Evolutionary conservation across 2,797 vertebrate species (phyloP).

Genomic region (Halcyon badia): DNA sequence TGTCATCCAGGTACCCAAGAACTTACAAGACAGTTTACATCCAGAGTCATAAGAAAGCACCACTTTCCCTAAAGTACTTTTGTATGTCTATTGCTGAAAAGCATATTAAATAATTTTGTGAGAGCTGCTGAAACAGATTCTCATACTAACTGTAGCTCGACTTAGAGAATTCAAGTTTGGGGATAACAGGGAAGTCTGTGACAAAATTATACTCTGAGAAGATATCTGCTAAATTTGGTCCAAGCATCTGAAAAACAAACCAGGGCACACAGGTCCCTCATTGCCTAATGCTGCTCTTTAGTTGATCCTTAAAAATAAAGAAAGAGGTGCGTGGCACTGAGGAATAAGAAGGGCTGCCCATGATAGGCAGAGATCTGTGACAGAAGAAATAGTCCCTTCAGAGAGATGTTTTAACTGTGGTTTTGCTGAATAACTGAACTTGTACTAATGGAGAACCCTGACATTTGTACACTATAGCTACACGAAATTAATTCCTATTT

Average conservation of each 20-base stretch:
- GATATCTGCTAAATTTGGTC: constrained; percentile 76
- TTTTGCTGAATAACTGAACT: constrained; percentile 68
- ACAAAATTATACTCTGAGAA: constrained; percentile 4
- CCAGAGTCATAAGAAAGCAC: constrained; percentile 44
- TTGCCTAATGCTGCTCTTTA: neutral
- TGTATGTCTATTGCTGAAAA: constrained; percentile 18
- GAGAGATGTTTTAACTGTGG: constrained; percentile 35
- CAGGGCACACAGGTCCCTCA: neutral
- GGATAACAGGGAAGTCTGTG: neutral
- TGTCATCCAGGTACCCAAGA: neutral
- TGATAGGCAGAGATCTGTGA: constrained; percentile 46
- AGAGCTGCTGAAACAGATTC: constrained; percentile 56
- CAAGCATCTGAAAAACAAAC: constrained; percentile 32
- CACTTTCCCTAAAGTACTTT: constrained; percentile 14
- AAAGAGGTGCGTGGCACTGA: neutral
- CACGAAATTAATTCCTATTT: constrained; percentile 7
- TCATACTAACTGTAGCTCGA: constrained; percentile 14
- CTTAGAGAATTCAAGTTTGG: constrained; percentile 36
- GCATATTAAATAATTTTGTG: constrained; percentile 20
- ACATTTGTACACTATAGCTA: constrained; percentile 44
- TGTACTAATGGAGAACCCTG: constrained; percentile 42
- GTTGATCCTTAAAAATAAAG: neutral
- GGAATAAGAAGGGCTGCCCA: constrained; percentile 47
- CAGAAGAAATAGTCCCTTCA: constrained; percentile 36
- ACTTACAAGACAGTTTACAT: constrained; percentile 12